phyloP scores from a whole-genome alignment of 1,140 invertebrate genomes.

The Brachionus rubens region DNA sequence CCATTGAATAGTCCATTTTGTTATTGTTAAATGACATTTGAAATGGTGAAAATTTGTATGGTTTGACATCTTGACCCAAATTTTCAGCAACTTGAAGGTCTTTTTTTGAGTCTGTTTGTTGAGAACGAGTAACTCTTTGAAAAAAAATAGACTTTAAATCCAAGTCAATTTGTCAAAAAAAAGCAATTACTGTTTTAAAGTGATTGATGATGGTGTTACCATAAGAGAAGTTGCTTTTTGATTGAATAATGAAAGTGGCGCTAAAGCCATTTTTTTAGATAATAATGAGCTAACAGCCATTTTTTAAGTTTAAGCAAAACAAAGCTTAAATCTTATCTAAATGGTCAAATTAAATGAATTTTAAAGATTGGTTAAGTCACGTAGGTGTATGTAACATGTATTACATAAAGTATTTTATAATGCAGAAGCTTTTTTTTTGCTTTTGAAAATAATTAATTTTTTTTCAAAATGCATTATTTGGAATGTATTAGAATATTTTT shows the following conservation, averaged over 20 bases:
- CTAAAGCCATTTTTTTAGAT: constrained; percentile 29
- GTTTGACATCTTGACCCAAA: constrained; percentile 24
- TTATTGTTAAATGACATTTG: constrained; percentile 26
- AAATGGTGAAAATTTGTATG: constrained; percentile 40
- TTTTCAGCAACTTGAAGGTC: not conserved
- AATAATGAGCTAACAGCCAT: constrained; percentile 8
- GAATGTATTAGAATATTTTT: not conserved
- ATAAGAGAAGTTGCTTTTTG: not conserved
- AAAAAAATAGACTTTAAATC: not conserved
- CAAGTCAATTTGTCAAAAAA: not conserved
- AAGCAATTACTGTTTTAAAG: not conserved
- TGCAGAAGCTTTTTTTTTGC: not conserved
- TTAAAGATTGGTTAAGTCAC: too few relatives aligned
- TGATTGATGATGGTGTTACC: constrained; percentile 5
- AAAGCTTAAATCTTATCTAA: constrained; percentile 22
- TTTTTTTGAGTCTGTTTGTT: not conserved
- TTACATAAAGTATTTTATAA: not conserved
- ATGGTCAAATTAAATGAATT: not conserved
- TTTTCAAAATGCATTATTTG: not conserved
- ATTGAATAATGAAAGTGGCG: constrained; percentile 23
- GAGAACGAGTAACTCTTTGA: not conserved
- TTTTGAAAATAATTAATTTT: not conserved
- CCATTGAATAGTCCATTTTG: constrained; percentile 66
- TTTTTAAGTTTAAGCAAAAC: not conserved
- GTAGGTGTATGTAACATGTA: too few relatives aligned